These are phyloP conservation scores for Stictonetta naevosa DNA, from an alignment of 2,113 vertebrate genomes.

Conservation along the genomic window DNA sequence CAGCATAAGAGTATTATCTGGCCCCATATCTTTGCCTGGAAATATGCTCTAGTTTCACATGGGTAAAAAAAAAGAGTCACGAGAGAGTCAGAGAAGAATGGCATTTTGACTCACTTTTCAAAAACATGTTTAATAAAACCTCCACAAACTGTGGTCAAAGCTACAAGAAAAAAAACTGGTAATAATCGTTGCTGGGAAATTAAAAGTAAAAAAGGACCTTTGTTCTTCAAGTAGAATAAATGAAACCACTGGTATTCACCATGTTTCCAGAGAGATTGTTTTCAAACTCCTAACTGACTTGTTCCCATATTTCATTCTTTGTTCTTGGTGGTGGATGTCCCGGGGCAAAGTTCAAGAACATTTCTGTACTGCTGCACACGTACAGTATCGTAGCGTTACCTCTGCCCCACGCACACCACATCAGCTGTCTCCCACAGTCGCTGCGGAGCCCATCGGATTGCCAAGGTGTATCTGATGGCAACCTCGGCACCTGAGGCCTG, in stretches of 20 bases:
- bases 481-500: neutral
- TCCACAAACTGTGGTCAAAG: slow-evolving; percentile 55
- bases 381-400: neutral
- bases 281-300: slow-evolving; percentile 52
- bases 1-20: slow-evolving; percentile 40
- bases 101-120: slow-evolving; percentile 61
- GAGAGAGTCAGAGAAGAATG: slow-evolving; percentile 40
- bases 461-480: fast-evolving
- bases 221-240: slow-evolving; percentile 60
- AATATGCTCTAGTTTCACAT: slow-evolving; percentile 25
- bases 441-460: fast-evolving
- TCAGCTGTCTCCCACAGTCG: neutral
- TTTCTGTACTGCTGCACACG: neutral
- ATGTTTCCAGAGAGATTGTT: slow-evolving; percentile 63
- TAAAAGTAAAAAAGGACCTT: slow-evolving; percentile 70
- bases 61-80: neutral
- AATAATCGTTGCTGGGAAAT: slow-evolving; percentile 72
- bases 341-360: slow-evolving; percentile 22
- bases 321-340: slow-evolving; percentile 41
- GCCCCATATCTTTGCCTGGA: slow-evolving; percentile 37
- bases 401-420: fast-evolving
- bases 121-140: slow-evolving; percentile 66
- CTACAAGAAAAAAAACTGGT: slow-evolving; percentile 67
- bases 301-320: slow-evolving; percentile 62
- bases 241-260: slow-evolving; percentile 69